Conservation (phyloP, 2,888 invertebrate genomes). For the Agrochola circellaris region DNA sequence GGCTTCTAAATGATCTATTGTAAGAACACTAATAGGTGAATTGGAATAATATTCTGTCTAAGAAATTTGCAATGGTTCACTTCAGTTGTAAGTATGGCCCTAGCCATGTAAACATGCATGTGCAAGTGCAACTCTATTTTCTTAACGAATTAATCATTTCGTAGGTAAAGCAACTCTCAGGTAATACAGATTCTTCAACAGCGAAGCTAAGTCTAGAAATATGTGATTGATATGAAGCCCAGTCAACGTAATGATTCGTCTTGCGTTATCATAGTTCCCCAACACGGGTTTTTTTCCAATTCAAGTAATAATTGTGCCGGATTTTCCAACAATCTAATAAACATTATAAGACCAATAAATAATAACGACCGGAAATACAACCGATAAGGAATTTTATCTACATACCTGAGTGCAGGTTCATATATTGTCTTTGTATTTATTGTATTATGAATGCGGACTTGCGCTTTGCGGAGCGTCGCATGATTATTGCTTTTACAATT, state of each 20-base stretch:
- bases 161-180: not conserved
- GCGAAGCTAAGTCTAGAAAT: no score
- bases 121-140: conserved; percentile 8
- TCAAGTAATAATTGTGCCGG: conserved; percentile 9
- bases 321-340: conserved; percentile 42
- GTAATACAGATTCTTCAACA: not conserved
- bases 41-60: not conserved
- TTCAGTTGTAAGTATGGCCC: not conserved
- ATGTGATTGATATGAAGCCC: not conserved
- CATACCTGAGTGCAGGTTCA: conserved; percentile 20
- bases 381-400: conserved; percentile 49
- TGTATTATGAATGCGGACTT: conserved; percentile 9
- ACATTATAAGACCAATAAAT: conserved; percentile 31
- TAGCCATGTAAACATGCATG: not conserved
- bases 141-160: not conserved
- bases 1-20: not conserved
- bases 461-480: conserved; percentile 4
- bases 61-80: not conserved
- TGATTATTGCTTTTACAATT: conserved; percentile 2
- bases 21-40: not conserved
- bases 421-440: conserved; percentile 5
- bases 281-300: conserved; percentile 24
- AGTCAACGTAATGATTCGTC: not conserved
- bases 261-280: no score
- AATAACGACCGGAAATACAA: conserved; percentile 48